Conservation (phyloP, 92 coral and sea anemone genomes). For the Blastomussa wellsi region DNA sequence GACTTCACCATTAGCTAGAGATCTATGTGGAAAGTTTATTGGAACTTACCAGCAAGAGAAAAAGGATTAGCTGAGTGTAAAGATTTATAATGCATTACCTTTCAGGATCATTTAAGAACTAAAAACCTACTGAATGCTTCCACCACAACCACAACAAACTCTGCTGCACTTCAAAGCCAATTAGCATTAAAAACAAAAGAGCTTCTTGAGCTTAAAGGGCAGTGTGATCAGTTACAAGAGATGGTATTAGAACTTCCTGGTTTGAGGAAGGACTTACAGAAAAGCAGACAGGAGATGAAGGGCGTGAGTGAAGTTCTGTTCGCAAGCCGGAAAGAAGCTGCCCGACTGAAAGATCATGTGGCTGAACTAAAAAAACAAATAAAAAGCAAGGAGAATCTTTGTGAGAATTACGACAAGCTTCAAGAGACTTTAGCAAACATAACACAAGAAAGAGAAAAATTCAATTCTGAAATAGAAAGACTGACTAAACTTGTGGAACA, state of each 20-base stretch:
- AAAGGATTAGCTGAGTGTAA: neutral
- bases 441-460: constrained; percentile 41
- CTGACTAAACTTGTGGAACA: constrained; percentile 23
- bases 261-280: constrained; percentile 55
- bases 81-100: too few relatives aligned
- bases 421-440: constrained; percentile 27
- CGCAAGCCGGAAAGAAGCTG: constrained; percentile 59
- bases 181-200: constrained; percentile 55
- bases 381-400: constrained; percentile 19
- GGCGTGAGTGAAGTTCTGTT: constrained; percentile 48
- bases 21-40: neutral
- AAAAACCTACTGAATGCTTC: neutral
- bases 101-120: constrained; percentile 28
- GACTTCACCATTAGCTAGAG: too few relatives aligned
- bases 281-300: constrained; percentile 58
- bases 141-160: neutral
- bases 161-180: constrained; percentile 26
- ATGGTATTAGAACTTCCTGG: constrained; percentile 58
- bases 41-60: neutral
- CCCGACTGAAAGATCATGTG: constrained; percentile 42
- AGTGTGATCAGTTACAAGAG: constrained; percentile 57
- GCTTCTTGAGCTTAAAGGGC: constrained; percentile 35
- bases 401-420: constrained; percentile 33
- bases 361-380: constrained; percentile 54
- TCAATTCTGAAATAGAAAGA: constrained; percentile 25